Evolutionary conservation across 2,797 vertebrate species (phyloP).

Genomic region (Hippopotamyrus pictus): DNA sequence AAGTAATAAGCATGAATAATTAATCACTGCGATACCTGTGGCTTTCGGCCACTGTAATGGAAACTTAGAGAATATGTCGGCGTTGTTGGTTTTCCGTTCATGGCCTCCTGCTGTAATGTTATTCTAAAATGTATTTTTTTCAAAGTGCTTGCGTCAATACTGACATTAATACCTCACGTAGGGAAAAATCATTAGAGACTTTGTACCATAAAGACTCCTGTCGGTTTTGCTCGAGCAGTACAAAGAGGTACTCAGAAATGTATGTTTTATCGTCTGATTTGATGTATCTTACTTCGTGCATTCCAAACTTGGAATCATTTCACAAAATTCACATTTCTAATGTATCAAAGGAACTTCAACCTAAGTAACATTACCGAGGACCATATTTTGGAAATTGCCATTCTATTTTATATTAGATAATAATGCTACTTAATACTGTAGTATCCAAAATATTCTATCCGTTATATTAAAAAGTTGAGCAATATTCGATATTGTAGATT

Average conservation of each 20-base stretch:
- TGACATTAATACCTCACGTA: constrained; percentile 2
- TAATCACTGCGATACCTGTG: constrained; percentile 20
- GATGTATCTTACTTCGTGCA: not conserved
- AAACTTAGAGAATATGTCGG: constrained; percentile 1
- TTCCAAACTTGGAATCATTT: not conserved
- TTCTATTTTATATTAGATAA: not conserved
- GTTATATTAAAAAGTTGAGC: not conserved
- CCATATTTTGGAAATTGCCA: not conserved
- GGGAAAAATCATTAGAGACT: not conserved
- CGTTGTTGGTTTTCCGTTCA: not conserved
- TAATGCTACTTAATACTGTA: not conserved
- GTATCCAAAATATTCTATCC: not conserved
- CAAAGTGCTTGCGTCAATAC: not conserved
- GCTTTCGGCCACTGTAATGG: constrained; percentile 16
- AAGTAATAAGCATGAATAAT: constrained; percentile 11
- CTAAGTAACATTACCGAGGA: not conserved
- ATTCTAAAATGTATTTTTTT: not conserved
- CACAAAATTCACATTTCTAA: not conserved
- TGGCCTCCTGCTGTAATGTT: not conserved
- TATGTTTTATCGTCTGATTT: not conserved
- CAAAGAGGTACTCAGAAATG: not conserved
- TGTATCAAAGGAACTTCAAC: not conserved
- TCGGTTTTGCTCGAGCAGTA: not conserved
- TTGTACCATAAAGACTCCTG: constrained; percentile 3
- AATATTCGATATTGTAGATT: not conserved